Evolutionary conservation across 1,140 invertebrate genomes (phyloP).

Genomic region (Penaeus chinensis): DNA sequence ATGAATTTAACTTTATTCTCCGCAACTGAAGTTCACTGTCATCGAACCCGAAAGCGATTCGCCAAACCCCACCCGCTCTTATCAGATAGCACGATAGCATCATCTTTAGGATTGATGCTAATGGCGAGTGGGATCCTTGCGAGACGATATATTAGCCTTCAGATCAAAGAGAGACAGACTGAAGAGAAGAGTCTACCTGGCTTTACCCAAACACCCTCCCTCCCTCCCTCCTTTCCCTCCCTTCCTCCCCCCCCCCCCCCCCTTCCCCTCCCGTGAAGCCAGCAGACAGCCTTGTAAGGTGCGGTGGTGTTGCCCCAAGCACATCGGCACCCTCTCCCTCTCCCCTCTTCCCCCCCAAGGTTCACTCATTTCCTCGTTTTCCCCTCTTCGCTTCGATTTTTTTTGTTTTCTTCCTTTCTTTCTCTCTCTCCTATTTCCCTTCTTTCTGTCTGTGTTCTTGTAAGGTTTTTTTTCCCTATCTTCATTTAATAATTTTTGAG

Average conservation of each 20-base stretch:
- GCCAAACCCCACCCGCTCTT: too few species aligned
- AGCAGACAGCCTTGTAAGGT: too few species aligned
- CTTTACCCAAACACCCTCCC: background rate
- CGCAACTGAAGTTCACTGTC: too few species aligned
- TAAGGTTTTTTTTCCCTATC: background rate
- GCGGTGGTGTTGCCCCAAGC: too few species aligned
- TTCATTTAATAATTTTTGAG: too few species aligned
- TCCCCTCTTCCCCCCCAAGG: background rate
- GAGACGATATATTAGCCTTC: too few species aligned
- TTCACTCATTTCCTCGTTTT: background rate
- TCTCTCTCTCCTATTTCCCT: background rate
- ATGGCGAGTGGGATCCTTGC: too few species aligned
- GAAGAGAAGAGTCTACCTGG: background rate
- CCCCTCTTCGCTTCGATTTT: background rate
- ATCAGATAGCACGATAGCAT: too few species aligned
- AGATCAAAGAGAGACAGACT: too few species aligned
- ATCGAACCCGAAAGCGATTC: too few species aligned
- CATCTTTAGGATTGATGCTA: too few species aligned
- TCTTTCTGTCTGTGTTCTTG: background rate
- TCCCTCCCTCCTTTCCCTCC: background rate
- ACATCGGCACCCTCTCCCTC: background rate
- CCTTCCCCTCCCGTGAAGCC: background rate
- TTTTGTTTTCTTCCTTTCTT: background rate
- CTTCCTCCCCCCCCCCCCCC: background rate
- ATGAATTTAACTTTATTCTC: too few species aligned